phyloP scores from a whole-genome alignment of 2,888 invertebrate genomes.

The Eurytoma californica region DNA sequence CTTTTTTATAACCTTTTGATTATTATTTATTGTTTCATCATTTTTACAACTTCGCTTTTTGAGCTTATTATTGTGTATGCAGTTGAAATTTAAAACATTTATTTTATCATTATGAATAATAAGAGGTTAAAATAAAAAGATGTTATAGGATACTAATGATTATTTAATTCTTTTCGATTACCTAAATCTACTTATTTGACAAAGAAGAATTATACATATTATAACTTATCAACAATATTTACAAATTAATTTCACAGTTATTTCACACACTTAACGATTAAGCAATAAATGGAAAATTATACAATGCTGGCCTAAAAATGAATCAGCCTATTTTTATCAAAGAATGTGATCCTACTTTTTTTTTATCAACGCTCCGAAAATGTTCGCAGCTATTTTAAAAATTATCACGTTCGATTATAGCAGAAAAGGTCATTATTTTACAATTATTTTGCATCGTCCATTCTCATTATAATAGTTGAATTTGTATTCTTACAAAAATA shows the following conservation, averaged over 20 bases:
- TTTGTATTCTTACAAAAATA: no score
- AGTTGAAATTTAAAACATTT: constrained; percentile 32
- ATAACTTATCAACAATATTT: constrained; percentile 2
- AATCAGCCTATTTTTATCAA: background rate
- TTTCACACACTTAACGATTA: background rate
- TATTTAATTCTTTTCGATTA: constrained; percentile 14
- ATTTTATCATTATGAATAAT: constrained; percentile 29
- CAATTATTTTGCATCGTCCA: no score
- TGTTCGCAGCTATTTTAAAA: background rate
- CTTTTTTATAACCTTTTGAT: constrained; percentile 58
- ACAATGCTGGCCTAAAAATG: background rate
- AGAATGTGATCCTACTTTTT: constrained; percentile 1
- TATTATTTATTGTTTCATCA: constrained; percentile 18
- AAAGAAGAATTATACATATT: background rate
- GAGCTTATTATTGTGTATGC: constrained; percentile 1
- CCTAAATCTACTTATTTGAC: constrained; percentile 20
- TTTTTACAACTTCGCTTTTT: background rate
- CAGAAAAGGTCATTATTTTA: no score
- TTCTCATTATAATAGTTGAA: no score
- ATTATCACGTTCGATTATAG: background rate
- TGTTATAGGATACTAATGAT: constrained; percentile 24
- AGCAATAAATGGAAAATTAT: background rate
- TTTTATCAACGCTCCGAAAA: background rate
- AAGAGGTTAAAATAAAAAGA: constrained; percentile 34
- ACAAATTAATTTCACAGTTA: constrained; percentile 1